These are phyloP conservation scores for Parotia lawesii DNA, from an alignment of 2,113 vertebrate genomes.

Conservation along the genomic window DNA sequence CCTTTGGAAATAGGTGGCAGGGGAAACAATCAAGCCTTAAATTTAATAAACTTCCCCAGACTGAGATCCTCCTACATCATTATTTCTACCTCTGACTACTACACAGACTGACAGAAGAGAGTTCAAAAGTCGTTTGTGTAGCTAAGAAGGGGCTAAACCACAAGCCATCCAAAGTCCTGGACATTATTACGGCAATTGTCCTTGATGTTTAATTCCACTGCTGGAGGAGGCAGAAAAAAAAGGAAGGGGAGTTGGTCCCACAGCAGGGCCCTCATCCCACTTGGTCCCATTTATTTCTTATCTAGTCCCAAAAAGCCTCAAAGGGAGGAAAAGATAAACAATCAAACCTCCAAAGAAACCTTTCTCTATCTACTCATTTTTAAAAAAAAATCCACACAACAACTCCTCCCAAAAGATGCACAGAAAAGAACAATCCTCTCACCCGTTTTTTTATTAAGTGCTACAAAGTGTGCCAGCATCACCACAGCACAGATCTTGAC, in stretches of 20 bases:
- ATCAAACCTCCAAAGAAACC: not conserved
- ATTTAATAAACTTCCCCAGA: not conserved
- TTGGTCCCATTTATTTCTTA: not conserved
- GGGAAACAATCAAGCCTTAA: not conserved
- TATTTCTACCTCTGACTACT: not conserved
- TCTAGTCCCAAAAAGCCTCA: not conserved
- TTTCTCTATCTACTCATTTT: not conserved
- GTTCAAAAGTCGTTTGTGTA: rapidly evolving
- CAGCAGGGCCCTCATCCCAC: not conserved
- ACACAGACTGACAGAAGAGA: rapidly evolving
- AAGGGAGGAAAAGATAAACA: not conserved
- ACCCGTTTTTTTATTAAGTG: rapidly evolving
- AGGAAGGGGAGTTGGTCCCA: not conserved
- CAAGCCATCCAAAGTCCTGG: not conserved
- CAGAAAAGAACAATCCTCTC: not conserved
- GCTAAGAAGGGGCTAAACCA: not conserved
- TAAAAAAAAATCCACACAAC: not conserved
- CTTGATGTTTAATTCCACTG: not conserved
- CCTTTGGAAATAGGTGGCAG: not conserved
- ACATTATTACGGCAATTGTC: not conserved
- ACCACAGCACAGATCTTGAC: not conserved
- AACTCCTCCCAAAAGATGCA: not conserved
- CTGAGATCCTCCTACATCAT: not conserved
- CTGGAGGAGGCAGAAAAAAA: not conserved
- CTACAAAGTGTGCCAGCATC: not conserved